Evolutionary conservation across 2,797 vertebrate genomes (phyloP), one percentile per base, ranked within the genome.

Genomic region (Clamator glandarius): DNA sequence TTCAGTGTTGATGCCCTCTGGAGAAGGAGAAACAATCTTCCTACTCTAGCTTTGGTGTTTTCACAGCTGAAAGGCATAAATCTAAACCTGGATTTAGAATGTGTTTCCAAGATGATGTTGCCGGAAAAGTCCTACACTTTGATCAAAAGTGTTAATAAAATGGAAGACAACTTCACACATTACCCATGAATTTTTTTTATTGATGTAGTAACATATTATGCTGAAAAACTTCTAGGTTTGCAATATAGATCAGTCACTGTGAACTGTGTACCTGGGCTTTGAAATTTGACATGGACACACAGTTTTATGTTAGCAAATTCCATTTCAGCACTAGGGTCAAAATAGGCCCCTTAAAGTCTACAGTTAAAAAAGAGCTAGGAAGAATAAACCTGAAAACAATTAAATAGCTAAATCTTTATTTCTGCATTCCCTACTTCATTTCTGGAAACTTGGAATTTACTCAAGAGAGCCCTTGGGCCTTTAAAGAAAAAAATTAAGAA

Each of bases 391-490:
- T 73, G 63, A 76, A 92, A 93, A 39, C 42, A 86, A 91, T 80
- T 89, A 85, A 74, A 78, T 26, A 81, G 19, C 12, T 25, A 81
- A 88, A 90, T 68, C 28, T 78, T 62, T 72, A 75, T 74, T 92
- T 81, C 66, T 93, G 44, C 48, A 68, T 91, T 87, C 50, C 54
- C 7, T 70, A 46, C 25, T 77, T 77, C 12, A 66, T 92, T 92
- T 93, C 83, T 93, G 73, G 69, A 89, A 91, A 83, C 46, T 62
- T 92, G 76, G 62, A 89, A 91, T 87, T 85, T 75, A 85, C 77
- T 92, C 84, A 95, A 39, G 36, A 74, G 29, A 62, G 13, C 24
- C 50, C 41, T 66, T 66, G 75, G 14, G 8, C 74, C 36, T 70
- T 85, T 25, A 84, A 87, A 66, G 66, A 83, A 29, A 91, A 87